A percentile compares a stretch with the other conserved stretches of the same genome.
phyloP scores from a whole-genome alignment of 2,113 vertebrate species.

The rabbit (Oryctolagus cuniculus) region DNA sequence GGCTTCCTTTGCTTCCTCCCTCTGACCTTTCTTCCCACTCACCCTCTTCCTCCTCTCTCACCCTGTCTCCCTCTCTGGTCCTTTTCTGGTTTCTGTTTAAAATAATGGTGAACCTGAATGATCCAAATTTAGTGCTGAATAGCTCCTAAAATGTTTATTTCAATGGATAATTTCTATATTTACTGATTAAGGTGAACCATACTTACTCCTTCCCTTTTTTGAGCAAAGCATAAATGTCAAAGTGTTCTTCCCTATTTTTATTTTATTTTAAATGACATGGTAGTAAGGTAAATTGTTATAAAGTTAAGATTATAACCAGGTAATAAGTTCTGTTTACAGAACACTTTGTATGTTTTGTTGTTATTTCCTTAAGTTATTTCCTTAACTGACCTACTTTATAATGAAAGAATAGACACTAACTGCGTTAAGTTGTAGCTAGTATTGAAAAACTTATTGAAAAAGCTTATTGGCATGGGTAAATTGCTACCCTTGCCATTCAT shows the following conservation, averaged over 20 bases:
- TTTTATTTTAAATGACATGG: neutral
- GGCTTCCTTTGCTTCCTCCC: too few relatives aligned
- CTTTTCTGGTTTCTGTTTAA: neutral
- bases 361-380: slow-evolving; percentile 41
- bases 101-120: neutral
- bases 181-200: neutral
- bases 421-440: neutral
- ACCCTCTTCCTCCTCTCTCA: too few relatives aligned
- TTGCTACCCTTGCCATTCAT: neutral
- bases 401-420: neutral
- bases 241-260: neutral
- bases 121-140: neutral
- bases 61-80: accelerated
- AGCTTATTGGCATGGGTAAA: neutral
- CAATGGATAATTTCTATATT: neutral
- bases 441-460: neutral
- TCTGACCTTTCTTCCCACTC: accelerated
- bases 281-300: neutral
- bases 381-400: neutral
- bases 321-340: slow-evolving; percentile 4
- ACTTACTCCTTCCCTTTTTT: neutral
- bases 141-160: neutral
- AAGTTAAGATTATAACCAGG: neutral
- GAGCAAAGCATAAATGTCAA: slow-evolving; percentile 9
- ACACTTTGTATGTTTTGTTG: neutral